phyloP scores from a whole-genome alignment of 2,888 invertebrate species.

The Petrophora chlorosata region DNA sequence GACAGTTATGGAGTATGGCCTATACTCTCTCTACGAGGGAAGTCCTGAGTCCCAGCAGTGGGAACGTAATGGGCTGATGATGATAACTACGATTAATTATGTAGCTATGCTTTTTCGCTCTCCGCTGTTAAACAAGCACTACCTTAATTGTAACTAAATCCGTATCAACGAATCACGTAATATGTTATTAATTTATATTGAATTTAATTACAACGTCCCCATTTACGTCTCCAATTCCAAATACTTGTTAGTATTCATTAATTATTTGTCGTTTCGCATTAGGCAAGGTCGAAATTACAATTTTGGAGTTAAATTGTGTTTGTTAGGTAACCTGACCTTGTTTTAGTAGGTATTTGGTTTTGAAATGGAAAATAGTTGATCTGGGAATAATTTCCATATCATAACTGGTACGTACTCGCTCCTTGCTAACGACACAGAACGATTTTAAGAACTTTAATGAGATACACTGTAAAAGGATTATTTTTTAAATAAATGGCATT shows the following conservation, averaged over 20 bases:
- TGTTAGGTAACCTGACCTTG: neutral
- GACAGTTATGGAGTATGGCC: too few relatives aligned
- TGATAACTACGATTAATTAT: too few relatives aligned
- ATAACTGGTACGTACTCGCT: too few relatives aligned
- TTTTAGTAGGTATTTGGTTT: conserved; percentile 1
- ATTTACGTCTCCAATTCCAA: conserved; percentile 35
- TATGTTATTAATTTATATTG: conserved; percentile 50
- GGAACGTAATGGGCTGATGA: too few relatives aligned
- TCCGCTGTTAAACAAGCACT: neutral
- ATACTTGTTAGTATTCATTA: conserved; percentile 45
- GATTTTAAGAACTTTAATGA: too few relatives aligned
- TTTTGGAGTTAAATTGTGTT: conserved; percentile 4
- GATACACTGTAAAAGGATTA: too few relatives aligned
- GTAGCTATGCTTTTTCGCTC: too few relatives aligned
- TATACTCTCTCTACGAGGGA: too few relatives aligned
- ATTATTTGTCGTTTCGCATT: conserved; percentile 19
- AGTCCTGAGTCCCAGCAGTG: too few relatives aligned
- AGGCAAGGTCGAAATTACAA: neutral
- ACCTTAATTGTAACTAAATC: neutral
- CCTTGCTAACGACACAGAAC: too few relatives aligned
- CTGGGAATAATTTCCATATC: neutral
- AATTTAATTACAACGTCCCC: conserved; percentile 49
- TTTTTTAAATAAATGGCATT: too few relatives aligned
- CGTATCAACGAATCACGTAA: conserved; percentile 42
- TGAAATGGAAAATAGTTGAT: neutral